phyloP scores from a whole-genome alignment of 1,140 invertebrate species.

The Cotesia vestalis region DNA sequence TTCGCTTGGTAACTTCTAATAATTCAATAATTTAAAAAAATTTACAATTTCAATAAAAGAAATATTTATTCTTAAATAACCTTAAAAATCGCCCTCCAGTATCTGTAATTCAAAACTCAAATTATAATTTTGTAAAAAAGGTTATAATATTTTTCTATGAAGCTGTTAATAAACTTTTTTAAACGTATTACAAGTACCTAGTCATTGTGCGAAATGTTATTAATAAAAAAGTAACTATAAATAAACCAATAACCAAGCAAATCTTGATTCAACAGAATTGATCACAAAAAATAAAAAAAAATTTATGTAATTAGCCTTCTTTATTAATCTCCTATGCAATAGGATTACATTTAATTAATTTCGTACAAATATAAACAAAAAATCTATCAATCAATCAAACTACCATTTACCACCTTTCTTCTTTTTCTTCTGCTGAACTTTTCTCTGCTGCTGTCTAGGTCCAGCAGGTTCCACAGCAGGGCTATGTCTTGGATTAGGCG shows the following conservation, averaged over 20 bases:
- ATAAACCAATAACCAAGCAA: slow-evolving; percentile 34
- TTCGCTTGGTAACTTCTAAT: no score
- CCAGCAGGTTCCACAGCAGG: slow-evolving; percentile 65
- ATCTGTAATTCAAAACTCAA: no score
- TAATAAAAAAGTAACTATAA: slow-evolving; percentile 56
- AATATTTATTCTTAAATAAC: no score
- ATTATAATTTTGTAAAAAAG: neutral
- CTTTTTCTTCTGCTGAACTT: slow-evolving; percentile 72
- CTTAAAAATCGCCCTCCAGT: no score
- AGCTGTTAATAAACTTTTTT: slow-evolving; percentile 53
- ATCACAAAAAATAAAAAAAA: slow-evolving; percentile 47
- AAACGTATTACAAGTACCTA: slow-evolving; percentile 57
- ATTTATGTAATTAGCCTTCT: slow-evolving; percentile 52
- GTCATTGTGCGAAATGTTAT: slow-evolving; percentile 58
- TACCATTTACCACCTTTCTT: slow-evolving; percentile 70
- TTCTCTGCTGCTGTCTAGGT: slow-evolving; percentile 69
- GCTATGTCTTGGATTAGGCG: slow-evolving; percentile 67
- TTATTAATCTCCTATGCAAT: slow-evolving; percentile 2
- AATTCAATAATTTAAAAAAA: no score
- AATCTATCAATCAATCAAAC: slow-evolving; percentile 15
- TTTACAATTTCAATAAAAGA: no score
- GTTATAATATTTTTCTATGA: slow-evolving; percentile 60
- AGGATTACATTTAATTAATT: neutral
- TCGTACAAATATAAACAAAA: slow-evolving; percentile 26
- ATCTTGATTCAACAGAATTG: slow-evolving; percentile 40